phyloP scores from a whole-genome alignment of 2,113 vertebrate genomes.

The Fukomys damarensis region DNA sequence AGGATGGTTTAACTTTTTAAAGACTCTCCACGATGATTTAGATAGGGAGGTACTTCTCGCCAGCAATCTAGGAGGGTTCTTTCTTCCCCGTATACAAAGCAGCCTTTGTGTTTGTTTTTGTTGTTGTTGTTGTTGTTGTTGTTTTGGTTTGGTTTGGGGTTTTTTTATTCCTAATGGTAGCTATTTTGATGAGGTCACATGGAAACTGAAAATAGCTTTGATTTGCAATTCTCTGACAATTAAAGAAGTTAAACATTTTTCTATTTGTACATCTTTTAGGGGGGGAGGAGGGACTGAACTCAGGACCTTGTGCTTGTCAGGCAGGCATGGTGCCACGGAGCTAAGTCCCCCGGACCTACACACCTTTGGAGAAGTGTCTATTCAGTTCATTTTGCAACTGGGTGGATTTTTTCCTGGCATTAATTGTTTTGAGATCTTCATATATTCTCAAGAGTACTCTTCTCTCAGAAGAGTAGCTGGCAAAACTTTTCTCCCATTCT shows the following conservation, averaged over 20 bases:
- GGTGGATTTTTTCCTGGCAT: background rate
- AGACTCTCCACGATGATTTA: background rate
- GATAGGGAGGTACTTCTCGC: background rate
- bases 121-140: too few species aligned
- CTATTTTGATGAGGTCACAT: background rate
- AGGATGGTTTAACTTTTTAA: background rate
- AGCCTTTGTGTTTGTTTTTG: background rate
- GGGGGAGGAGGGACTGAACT: too few species aligned
- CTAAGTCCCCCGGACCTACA: too few species aligned
- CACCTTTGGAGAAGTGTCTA: too few species aligned
- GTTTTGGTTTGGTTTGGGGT: too few species aligned
- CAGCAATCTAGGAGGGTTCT: background rate
- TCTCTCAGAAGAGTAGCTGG: background rate
- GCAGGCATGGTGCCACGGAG: too few species aligned
- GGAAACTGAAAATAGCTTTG: background rate
- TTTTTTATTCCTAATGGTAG: background rate
- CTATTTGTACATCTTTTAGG: background rate
- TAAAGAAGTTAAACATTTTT: background rate
- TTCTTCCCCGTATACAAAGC: background rate
- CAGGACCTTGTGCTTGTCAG: background rate
- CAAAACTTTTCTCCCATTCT: background rate
- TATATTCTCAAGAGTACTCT: background rate
- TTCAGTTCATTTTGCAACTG: background rate
- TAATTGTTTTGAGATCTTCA: background rate
- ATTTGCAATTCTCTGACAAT: background rate